Conservation (phyloP, 2,113 vertebrate species). For the Calcarius ornatus region DNA sequence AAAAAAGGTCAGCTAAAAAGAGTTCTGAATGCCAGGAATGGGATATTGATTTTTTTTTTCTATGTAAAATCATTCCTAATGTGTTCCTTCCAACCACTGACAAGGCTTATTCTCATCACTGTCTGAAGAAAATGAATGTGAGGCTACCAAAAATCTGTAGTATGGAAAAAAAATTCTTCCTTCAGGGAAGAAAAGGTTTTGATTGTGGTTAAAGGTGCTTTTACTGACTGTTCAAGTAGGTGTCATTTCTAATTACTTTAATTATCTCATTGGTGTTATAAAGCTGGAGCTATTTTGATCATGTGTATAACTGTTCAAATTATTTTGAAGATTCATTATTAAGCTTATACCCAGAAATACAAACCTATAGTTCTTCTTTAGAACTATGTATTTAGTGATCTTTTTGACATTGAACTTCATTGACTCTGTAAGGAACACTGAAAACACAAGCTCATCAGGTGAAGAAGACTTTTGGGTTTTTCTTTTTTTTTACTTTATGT, state of each 20-base stretch:
- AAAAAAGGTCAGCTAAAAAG: neutral
- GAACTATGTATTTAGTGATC: neutral
- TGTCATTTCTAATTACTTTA: conserved; percentile 44
- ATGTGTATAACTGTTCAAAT: neutral
- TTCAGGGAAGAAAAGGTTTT: conserved; percentile 13
- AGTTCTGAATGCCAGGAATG: conserved; percentile 13
- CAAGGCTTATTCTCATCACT: conserved; percentile 34
- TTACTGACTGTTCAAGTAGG: neutral
- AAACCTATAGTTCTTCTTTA: neutral
- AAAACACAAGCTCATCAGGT: neutral
- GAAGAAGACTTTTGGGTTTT: neutral
- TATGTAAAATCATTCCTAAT: conserved; percentile 45
- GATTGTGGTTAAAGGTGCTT: conserved; percentile 35
- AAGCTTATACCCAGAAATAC: neutral
- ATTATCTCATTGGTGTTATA: conserved; percentile 17
- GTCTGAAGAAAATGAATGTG: conserved; percentile 34
- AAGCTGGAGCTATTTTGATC: conserved; percentile 20
- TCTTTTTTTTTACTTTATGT: neutral
- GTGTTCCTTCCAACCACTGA: neutral
- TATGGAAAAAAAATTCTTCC: neutral
- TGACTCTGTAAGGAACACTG: neutral
- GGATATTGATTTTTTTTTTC: conserved; percentile 35
- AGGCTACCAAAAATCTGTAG: neutral
- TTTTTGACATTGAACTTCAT: neutral
- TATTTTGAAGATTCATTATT: neutral